These are phyloP conservation scores for Proisotoma minuta DNA, from an alignment of 2,888 invertebrate genomes.

Conservation along the genomic window DNA sequence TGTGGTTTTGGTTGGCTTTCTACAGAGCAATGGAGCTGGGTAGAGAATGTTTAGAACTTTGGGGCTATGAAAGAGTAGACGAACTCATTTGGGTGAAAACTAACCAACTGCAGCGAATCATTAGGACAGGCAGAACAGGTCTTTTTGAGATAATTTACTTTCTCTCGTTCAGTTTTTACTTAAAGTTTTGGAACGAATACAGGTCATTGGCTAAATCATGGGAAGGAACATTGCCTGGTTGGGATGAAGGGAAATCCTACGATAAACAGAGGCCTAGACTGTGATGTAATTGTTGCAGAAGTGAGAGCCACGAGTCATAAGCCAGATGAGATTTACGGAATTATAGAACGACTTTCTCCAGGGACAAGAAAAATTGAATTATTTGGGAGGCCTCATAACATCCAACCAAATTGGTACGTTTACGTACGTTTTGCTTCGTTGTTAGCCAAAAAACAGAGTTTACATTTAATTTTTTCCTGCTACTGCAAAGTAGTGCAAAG, in stretches of 20 bases:
- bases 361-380: constrained; percentile 95
- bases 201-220: constrained; percentile 96
- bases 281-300: constrained; percentile 97
- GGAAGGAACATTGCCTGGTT: constrained; percentile 94
- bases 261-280: constrained; percentile 87
- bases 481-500: too few species aligned
- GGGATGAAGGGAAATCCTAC: constrained; percentile 94
- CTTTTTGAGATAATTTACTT: not conserved
- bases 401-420: constrained; percentile 89
- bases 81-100: constrained; percentile 99
- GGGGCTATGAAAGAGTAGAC: constrained; percentile 95
- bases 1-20: constrained; percentile 28
- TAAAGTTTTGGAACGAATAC: not conserved
- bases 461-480: not conserved
- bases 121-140: constrained; percentile 88
- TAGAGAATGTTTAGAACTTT: constrained; percentile 86
- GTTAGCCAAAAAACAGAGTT: not conserved
- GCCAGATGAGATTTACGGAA: constrained; percentile 97
- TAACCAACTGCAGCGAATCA: constrained; percentile 93
- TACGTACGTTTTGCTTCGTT: not conserved
- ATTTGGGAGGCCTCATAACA: constrained; percentile 94
- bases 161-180: not conserved
- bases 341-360: constrained; percentile 92
- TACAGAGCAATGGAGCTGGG: constrained; percentile 92
- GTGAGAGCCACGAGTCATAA: constrained; percentile 97